phyloP scores from a whole-genome alignment of 2,113 vertebrate species.

The Peromyscus californicus region DNA sequence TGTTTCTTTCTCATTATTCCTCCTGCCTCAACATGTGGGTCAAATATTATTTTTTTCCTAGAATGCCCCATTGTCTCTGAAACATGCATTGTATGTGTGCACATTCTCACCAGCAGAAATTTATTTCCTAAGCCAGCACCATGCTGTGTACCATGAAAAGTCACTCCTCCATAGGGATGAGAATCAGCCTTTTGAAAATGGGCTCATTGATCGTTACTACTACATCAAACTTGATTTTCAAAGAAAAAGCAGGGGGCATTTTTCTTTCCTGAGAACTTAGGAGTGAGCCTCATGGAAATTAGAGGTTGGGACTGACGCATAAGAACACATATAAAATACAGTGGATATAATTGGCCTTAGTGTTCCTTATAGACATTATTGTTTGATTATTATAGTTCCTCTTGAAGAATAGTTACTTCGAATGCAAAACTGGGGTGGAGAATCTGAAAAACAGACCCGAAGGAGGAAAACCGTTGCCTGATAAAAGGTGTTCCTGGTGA shows the following conservation, averaged over 20 bases:
- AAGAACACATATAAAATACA: not conserved
- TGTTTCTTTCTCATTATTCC: not conserved
- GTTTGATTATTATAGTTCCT: not conserved
- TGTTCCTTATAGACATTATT: not conserved
- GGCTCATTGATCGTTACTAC: not conserved
- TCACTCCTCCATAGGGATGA: not conserved
- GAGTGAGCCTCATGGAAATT: conserved; percentile 21
- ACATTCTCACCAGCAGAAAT: conserved; percentile 27
- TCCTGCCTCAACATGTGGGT: not conserved
- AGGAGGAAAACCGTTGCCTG: not conserved
- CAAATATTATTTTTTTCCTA: conserved; percentile 50
- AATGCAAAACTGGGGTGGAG: not conserved
- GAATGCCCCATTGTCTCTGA: conserved; percentile 21
- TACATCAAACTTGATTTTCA: conserved; percentile 7
- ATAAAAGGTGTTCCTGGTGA: not conserved
- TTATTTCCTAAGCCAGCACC: conserved; percentile 13
- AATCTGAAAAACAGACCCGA: not conserved
- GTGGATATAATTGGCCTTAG: not conserved
- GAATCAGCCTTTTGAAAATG: not conserved
- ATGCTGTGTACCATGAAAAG: not conserved
- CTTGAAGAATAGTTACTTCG: not conserved
- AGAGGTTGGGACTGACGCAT: not conserved
- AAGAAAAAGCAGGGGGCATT: not conserved
- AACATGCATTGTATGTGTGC: not conserved
- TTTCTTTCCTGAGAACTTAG: conserved; percentile 38